Base-by-base conservation (phyloP, 1,140 invertebrate species). In the Drosophila tristis region DNA sequence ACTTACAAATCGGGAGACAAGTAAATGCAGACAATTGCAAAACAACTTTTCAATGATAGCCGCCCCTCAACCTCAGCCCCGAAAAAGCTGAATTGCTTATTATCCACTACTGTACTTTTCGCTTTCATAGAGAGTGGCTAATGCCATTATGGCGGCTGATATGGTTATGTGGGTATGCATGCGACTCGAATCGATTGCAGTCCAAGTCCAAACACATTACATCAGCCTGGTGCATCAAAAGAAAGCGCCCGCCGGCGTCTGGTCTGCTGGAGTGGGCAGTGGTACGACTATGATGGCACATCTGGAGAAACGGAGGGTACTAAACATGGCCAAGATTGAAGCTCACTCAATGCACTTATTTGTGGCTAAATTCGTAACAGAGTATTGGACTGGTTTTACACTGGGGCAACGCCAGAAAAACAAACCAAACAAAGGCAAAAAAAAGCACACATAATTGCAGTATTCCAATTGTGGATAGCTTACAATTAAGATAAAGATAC, bases 111-210 rank as follows among this genome's bases (percentile, higher is more conserved):
- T 16, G 16, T 74, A 49, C 54, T 65, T 60, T 74, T 75, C 71
- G 55, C 49, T 74, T 74, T 60, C 39, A 44, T 45, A 20, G 7
- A 42, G 50, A 29, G 56, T 26, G 35, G 48, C 20, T 50, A 59
- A 56, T 58, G 43, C 64, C 66, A 47, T 78, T 47, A 62, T 74
- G 23, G 47, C 26, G 29, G 64, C 57, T 70, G 66, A 70, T 70
- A 68, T 44, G 66, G 66, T 70, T 68, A 70, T 57, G 66, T 68
- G 50, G 15, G 20, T 44, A 25, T 11, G 35, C 55, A 43, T 47
- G 64, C 66, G 43, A 23, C 53, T 35, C 65, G 64, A 70, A 70
- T 70, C 45, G 66, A 44, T 58, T 57, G 51, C 64, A 57, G 26
- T 49, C 50, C 44, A n/a, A 70, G 26, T 49, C 50, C 44, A n/a